Evolutionary conservation across 1,140 invertebrate genomes (phyloP), one percentile per base, ranked within the genome.

Genomic region (Atta texana): DNA sequence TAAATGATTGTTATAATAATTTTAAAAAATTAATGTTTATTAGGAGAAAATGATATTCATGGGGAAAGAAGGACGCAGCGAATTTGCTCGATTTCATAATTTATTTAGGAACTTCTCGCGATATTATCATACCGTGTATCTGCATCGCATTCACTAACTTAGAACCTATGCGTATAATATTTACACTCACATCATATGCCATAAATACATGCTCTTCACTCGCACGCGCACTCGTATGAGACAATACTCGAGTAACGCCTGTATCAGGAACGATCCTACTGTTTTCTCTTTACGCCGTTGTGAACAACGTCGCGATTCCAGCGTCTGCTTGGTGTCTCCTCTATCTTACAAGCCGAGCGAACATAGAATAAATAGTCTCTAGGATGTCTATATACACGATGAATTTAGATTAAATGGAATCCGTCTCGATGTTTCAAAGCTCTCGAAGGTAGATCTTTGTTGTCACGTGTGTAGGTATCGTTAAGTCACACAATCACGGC

Each of bases 21-120:
- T 8, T 80, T 55, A 31, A 28, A 28, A 10, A n/a, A 7, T 21
- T 24, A 64, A 55, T 7, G 28, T 21, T 14, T 59, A n/a, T 5
- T 10, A n/a, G n/a, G 24, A 18, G 3, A 53, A 44, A 39, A 61
- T 24, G 49, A 80, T 39, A 18, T 61, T 18, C 0, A 12, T 51
- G 39, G 44, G 49, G 28, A n/a, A 59, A 84, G 53, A 74, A 84
- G 55, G 77, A 87, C 12, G 49, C 16, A 68, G 28, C 16, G 2
- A 18, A 0, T 81, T 75, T 68, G 68, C 71, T 88, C 85, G 71
- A 88, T 93, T 90, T 84, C 86, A 91, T 93, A 86, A 90, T 94
- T 93, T 94, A 93, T 93, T 94, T 93, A 94, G 93, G 93, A 94
- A 94, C 93, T 94, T 93, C 89, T 91, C 92, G 91, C 92, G 91